These are phyloP conservation scores for Arctocebus calabarensis DNA, from an alignment of 2,797 vertebrate species.

Conservation along the genomic window DNA sequence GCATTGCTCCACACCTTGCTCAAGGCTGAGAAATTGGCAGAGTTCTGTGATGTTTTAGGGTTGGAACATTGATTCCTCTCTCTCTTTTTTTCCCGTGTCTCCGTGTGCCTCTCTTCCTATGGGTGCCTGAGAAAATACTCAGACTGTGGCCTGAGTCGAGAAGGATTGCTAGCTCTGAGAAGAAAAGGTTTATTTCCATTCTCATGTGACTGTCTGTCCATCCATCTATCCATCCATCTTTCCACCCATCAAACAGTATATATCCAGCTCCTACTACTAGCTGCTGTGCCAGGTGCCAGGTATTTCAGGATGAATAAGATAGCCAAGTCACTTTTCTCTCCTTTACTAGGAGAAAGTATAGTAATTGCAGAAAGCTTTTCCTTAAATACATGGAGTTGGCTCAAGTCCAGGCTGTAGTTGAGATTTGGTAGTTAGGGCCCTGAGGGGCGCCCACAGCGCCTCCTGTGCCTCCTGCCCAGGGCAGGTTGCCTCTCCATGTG, in stretches of 20 bases:
- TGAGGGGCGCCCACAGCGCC: background rate
- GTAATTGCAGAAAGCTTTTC: background rate
- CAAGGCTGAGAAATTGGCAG: background rate
- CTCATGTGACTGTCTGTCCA: constrained; percentile 11
- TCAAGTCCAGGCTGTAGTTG: background rate
- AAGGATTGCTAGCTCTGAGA: constrained; percentile 72
- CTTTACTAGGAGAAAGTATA: background rate
- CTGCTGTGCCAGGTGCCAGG: background rate
- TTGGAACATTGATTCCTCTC: constrained; percentile 47
- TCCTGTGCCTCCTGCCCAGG: background rate
- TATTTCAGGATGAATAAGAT: background rate
- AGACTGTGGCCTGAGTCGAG: constrained; percentile 75
- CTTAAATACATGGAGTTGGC: background rate
- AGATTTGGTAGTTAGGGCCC: background rate
- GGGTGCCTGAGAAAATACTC: constrained; percentile 76
- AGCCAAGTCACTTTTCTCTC: background rate
- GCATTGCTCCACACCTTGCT: background rate
- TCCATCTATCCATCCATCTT: constrained; percentile 28
- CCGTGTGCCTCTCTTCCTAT: constrained; percentile 70
- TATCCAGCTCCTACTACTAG: background rate
- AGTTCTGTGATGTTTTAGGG: background rate
- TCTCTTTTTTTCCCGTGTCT: constrained; percentile 66
- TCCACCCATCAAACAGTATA: background rate
- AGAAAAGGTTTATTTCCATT: constrained; percentile 79
- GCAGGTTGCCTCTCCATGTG: background rate